These are phyloP conservation scores for Cerastis leucographa DNA, from an alignment of 2,888 invertebrate species.

Conservation along the genomic window DNA sequence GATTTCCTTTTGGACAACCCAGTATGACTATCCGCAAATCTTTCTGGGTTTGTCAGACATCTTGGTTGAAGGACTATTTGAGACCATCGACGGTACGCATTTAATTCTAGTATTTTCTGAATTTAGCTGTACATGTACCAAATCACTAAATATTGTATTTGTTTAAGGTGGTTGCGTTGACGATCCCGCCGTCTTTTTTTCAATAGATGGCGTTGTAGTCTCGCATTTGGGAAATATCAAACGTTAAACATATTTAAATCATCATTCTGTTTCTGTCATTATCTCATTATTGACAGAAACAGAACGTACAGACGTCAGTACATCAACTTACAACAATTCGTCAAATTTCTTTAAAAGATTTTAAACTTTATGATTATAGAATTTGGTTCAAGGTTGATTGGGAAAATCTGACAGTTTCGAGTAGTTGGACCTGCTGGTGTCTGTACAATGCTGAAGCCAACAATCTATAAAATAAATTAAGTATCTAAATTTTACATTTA, in stretches of 20 bases:
- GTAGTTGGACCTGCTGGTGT: no score
- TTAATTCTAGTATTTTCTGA: background rate
- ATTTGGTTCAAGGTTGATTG: no score
- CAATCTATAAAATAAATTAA: background rate
- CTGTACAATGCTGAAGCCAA: no score
- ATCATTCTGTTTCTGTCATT: background rate
- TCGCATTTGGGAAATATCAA: no score
- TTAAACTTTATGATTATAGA: no score
- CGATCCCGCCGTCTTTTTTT: no score
- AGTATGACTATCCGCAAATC: background rate
- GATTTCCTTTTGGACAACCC: constrained; percentile 22
- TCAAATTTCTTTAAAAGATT: no score
- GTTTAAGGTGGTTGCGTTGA: no score
- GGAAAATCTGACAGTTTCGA: no score
- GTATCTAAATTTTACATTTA: background rate
- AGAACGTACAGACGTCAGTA: background rate
- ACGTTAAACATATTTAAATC: background rate
- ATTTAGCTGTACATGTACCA: background rate
- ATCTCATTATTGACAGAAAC: background rate
- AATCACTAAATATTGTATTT: background rate
- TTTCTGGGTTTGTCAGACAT: constrained; percentile 63
- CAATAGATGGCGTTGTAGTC: no score
- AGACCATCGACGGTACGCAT: constrained; percentile 53
- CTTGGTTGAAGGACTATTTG: constrained; percentile 40
- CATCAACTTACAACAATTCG: no score